Evolutionary conservation across 2,797 vertebrate species (phyloP), one percentile per base, ranked within the genome.

Genomic region (Eulemur mongoz): DNA sequence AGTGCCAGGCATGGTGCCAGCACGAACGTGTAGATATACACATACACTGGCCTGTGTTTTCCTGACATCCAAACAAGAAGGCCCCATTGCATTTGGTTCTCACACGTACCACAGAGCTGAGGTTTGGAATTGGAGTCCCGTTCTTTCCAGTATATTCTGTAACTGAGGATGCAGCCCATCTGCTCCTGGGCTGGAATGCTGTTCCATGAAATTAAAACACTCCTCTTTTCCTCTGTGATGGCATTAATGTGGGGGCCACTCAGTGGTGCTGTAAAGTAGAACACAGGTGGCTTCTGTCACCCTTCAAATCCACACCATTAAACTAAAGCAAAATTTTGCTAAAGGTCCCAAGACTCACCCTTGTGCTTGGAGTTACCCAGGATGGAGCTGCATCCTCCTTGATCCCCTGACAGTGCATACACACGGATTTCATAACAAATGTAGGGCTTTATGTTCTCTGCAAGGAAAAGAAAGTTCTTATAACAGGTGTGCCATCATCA

Each of bases 371-470:
- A 98, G 90, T 98, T 82, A 14, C 98, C 97, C 32, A 61, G 8
- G 95, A 61, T 0, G 98, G 98, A 25, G 43, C 65, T 27, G 61
- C 98, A 98, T 4, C 98, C 98, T 17, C 98, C 97, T 50, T 97
- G 93, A 73, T 40, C 38, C 27, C 96, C 88, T 0, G 98, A 98
- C 52, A 99, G 97, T 0, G 98, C 98, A 25, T 97, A 98, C 12
- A 99, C 98, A 0, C 95, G 96, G 97, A 99, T 99, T 40, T 98
- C 97, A 9, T 99, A 99, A 97, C 99, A 99, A 89, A 97, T 1
- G 2, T 91, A 76, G 0, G 99, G 98, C 18, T 97, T 94, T 48
- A 99, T 72, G 80, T 97, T 98, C 92, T 98, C 99, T 98, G 93
- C 17, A 52, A 27, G 40, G 45, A 67, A 85, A 79, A 75, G 59